phyloP scores from a whole-genome alignment of 1,140 invertebrate species.

The Oppia nitens region DNA sequence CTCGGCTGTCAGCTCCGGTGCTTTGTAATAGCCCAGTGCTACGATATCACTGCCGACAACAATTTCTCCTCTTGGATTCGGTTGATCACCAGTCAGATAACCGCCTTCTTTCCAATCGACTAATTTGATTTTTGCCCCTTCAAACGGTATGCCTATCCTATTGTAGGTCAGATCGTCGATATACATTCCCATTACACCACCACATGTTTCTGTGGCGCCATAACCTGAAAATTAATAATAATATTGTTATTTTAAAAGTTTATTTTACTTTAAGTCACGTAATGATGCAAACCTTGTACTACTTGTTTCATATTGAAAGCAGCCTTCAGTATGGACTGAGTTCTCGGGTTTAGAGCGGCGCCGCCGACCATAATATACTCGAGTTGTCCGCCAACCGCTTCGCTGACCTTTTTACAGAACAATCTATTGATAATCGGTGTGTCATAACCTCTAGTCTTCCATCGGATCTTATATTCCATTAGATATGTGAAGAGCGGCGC shows the following conservation, averaged over 20 bases:
- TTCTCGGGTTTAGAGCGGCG: slow-evolving; percentile 80
- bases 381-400: slow-evolving; percentile 65
- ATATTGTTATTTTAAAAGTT: too few species aligned
- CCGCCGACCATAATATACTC: slow-evolving; percentile 74
- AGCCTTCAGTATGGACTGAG: slow-evolving; percentile 81
- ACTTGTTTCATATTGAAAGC: slow-evolving; percentile 79
- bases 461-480: slow-evolving; percentile 16
- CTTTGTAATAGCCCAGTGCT: slow-evolving; percentile 37
- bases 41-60: slow-evolving; percentile 38
- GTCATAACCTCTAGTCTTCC: slow-evolving; percentile 13
- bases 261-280: too few species aligned
- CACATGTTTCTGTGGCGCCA: slow-evolving; percentile 84
- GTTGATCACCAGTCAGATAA: slow-evolving; percentile 33
- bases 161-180: slow-evolving; percentile 51
- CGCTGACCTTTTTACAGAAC: slow-evolving; percentile 41
- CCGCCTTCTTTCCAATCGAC: slow-evolving; percentile 76
- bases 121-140: slow-evolving; percentile 65
- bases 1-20: slow-evolving; percentile 33
- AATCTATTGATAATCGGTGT: slow-evolving; percentile 17
- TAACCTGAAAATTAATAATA: slow-evolving; percentile 34
- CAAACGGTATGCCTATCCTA: slow-evolving; percentile 55
- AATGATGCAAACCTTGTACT: slow-evolving; percentile 47
- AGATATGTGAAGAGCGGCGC: slow-evolving; percentile 13
- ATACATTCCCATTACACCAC: slow-evolving; percentile 23
- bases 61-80: slow-evolving; percentile 36